Conservation (phyloP, 1,140 invertebrate species). For the Ceratina japonica region DNA sequence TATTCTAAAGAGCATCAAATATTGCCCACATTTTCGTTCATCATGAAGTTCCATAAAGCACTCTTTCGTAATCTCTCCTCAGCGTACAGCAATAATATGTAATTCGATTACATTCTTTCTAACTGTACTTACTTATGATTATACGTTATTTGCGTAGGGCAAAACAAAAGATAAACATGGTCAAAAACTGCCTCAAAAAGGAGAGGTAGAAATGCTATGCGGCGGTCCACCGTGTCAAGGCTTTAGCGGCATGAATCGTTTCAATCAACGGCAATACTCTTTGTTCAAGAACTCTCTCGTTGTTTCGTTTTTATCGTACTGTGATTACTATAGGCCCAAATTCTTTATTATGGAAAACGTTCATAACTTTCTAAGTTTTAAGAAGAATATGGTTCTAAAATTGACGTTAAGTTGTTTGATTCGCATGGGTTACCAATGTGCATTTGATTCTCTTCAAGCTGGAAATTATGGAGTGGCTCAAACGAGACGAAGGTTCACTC, state of each 20-base stretch:
- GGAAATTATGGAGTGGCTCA: slow-evolving; percentile 93
- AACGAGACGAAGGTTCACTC: slow-evolving; percentile 84
- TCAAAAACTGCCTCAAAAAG: slow-evolving; percentile 86
- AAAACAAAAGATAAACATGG: slow-evolving; percentile 79
- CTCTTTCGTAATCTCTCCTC: too few relatives aligned
- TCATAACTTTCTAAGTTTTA: slow-evolving; percentile 90
- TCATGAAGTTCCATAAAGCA: too few relatives aligned
- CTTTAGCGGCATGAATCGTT: slow-evolving; percentile 94
- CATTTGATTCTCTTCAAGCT: slow-evolving; percentile 92
- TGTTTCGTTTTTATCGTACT: slow-evolving; percentile 91
- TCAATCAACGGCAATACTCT: slow-evolving; percentile 92
- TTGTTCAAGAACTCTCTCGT: slow-evolving; percentile 93
- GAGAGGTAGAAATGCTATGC: slow-evolving; percentile 91
- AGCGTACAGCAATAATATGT: too few relatives aligned
- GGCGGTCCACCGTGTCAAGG: slow-evolving; percentile 96
- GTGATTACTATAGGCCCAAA: slow-evolving; percentile 92
- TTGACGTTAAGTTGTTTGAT: slow-evolving; percentile 88
- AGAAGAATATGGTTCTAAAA: slow-evolving; percentile 90
- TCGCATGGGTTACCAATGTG: slow-evolving; percentile 93
- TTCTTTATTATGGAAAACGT: slow-evolving; percentile 94
- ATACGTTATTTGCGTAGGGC: slow-evolving; percentile 73
- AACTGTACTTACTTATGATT: too few relatives aligned
- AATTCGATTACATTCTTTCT: neutral
- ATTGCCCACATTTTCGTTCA: too few relatives aligned
- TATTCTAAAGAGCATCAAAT: too few relatives aligned